Base-by-base conservation (phyloP, 2,888 invertebrate genomes). In the Orthosia gracilis region DNA sequence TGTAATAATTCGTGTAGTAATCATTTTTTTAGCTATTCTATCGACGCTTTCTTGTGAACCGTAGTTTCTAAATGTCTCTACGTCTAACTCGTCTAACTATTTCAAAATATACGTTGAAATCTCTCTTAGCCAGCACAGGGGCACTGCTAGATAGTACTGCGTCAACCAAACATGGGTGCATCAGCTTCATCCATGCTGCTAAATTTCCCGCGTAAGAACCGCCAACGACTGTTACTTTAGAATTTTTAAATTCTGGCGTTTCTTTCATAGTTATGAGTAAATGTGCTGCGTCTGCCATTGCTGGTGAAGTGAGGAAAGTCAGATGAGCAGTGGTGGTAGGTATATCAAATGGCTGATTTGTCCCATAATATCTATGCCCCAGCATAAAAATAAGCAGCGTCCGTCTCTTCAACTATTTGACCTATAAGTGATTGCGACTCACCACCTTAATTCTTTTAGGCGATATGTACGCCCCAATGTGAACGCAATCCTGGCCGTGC, bases 291-390 rank as follows among this genome's bases (percentile, higher is more conserved):
- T 95, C 95, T 21, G 93, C 94, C 31, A 94, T 83, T 3, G 94
- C 93, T 89, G 94, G 95, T 67, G 93, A 88, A 81, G 90, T 93
- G 40, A 95, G 87, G 82, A 89, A 94, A 78, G 89, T 86, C n/a
- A 94, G 85, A 72, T 91, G 90, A 76, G 92, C 88, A 1, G 88
- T 82, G 11, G 89, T 90, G 1, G 89, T 90, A 1, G 85, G 87
- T 26, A 89, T 83, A 17, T 90, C 65, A 18, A 93, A 88, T 4
- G 94, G 94, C 80, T 91, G 92, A 78, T 94, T 94, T 7, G 31
- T 91, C 81, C 94, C 94, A 54, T 94, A 95, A 84, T 94, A 95
- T 83, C 95, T 92, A 65, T 94, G 95, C 85, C 95, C 95, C 12
- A 92, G 85, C 21, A 90, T 75, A 77, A 88, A n/a, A 94, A 89